Base-by-base conservation (phyloP, 2,113 vertebrate genomes). In the Edolisoma coerulescens region DNA sequence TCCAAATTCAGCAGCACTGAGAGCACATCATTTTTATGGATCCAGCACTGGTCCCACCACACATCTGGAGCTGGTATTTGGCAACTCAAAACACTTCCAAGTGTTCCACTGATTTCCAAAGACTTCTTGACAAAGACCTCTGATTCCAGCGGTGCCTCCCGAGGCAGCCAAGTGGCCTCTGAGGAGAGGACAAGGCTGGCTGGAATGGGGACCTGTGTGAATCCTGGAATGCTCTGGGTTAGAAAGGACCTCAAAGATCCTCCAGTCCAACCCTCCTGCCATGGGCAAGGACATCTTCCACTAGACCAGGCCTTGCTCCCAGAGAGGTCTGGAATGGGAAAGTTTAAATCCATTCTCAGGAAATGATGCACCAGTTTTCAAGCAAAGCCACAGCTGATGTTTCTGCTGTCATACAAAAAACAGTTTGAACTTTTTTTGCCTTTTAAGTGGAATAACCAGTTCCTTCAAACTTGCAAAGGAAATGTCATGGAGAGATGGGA, bases 71-170 rank as follows among this genome's bases (percentile, higher is more conserved):
- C 28, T n/a, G 0, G 10, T 17, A 8, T 41, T 37, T 47, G 52
- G 67, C 30, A 23, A 23, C 16, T 61, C 17, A 42, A n/a, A 78
- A 42, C 21, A 11, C 13, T 56, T 28, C 23, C 65, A 61, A n/a
- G 26, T 9, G 26, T 5, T 63, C 44, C 68, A 33, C 18, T 65
- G 52, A 24, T 59, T 59, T 69, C 49, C 50, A 28, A 41, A 63
- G 24, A 2, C 3, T 50, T 12, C 42, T 20, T 20, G 39, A 63
- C 19, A 59, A 53, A 81, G 19, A 59, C 2, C 26, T 84, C 26
- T 0, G 2, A 54, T 27, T 41, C 16, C 28, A 41, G 57, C 1
- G 1, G 16, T 24, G 68, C 32, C 59, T 50, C 16, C 61, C 0
- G 0, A 69, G 26, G 28, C 39, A 65, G 28, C 6, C 41, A 53